phyloP scores from a whole-genome alignment of 1,140 invertebrate genomes.

The Diorhabda elongata region DNA sequence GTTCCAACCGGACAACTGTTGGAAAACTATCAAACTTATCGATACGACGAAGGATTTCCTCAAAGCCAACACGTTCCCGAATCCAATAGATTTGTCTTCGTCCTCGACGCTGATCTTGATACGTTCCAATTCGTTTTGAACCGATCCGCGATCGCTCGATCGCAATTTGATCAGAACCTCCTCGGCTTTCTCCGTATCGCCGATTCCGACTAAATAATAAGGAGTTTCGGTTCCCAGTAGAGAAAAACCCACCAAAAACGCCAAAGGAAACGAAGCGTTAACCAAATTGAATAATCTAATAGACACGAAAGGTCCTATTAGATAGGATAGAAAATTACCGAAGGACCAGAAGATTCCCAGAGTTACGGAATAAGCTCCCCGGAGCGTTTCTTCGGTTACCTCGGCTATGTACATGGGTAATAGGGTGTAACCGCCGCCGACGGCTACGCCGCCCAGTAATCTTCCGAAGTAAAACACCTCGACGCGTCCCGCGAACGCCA shows the following conservation, averaged over 20 bases:
- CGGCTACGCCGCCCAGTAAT: slow-evolving; percentile 58
- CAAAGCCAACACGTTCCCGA: slow-evolving; percentile 48
- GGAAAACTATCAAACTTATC: slow-evolving; percentile 64
- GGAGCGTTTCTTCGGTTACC: slow-evolving; percentile 60
- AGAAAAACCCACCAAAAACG: slow-evolving; percentile 53
- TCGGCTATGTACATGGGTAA: slow-evolving; percentile 64
- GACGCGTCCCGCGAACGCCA: slow-evolving; percentile 53
- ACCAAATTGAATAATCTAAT: slow-evolving; percentile 49
- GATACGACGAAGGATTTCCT: slow-evolving; percentile 66
- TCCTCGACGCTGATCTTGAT: slow-evolving; percentile 23
- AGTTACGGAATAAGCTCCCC: slow-evolving; percentile 50
- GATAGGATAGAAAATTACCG: slow-evolving; percentile 33
- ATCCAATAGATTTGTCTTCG: slow-evolving; percentile 4
- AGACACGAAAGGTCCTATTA: slow-evolving; percentile 30
- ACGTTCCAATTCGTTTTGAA: slow-evolving; percentile 56
- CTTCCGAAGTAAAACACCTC: slow-evolving; percentile 51
- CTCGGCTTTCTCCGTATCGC: slow-evolving; percentile 57
- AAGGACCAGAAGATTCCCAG: slow-evolving; percentile 29
- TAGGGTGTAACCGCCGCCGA: slow-evolving; percentile 61
- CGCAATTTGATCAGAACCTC: slow-evolving; percentile 61
- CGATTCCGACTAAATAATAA: slow-evolving; percentile 60
- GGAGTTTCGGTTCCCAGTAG: slow-evolving; percentile 67
- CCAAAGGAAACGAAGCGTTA: slow-evolving; percentile 47
- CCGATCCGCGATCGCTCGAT: slow-evolving; percentile 46
- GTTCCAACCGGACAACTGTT: slow-evolving; percentile 76